These are phyloP conservation scores for Xanthia icteritia DNA, from an alignment of 2,888 invertebrate genomes.

Conservation along the genomic window DNA sequence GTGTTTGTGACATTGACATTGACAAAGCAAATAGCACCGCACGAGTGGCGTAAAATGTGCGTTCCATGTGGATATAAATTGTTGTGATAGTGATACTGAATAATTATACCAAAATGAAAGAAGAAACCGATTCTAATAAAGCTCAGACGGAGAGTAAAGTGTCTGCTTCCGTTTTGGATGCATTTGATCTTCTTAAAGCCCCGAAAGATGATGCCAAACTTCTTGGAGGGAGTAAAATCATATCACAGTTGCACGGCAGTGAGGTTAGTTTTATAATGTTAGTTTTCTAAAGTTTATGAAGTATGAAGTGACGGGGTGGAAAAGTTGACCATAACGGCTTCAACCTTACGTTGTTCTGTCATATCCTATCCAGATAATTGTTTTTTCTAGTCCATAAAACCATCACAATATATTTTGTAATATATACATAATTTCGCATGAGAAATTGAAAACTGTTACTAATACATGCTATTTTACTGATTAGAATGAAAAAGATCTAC, in stretches of 20 bases:
- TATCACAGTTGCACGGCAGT: conserved; percentile 80
- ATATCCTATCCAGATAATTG: not conserved
- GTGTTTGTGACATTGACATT: conserved; percentile 10
- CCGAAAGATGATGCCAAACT: conserved; percentile 82
- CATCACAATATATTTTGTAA: not conserved
- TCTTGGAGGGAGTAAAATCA: conserved; percentile 84
- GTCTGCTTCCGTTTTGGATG: conserved; percentile 83
- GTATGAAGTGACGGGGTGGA: not conserved
- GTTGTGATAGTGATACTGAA: conserved; percentile 52
- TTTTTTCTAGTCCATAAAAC: not conserved
- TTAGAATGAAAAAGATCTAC: conserved; percentile 91
- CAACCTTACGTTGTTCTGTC: not conserved
- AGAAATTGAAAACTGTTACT: not conserved
- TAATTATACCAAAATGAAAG: conserved; percentile 77
- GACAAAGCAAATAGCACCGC: not conserved
- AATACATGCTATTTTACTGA: conserved; percentile 18
- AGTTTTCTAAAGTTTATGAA: not conserved
- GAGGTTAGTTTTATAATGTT: conserved; percentile 77
- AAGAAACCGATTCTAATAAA: conserved; percentile 71
- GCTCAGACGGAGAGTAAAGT: conserved; percentile 74
- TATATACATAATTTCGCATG: not conserved
- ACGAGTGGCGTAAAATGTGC: conserved; percentile 37
- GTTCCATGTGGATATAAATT: conserved; percentile 72
- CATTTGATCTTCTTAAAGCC: conserved; percentile 84
- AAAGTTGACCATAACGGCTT: not conserved